Evolutionary conservation across 2,797 vertebrate genomes (phyloP).

Genomic region (Sternarchorhynchus goeldii): DNA sequence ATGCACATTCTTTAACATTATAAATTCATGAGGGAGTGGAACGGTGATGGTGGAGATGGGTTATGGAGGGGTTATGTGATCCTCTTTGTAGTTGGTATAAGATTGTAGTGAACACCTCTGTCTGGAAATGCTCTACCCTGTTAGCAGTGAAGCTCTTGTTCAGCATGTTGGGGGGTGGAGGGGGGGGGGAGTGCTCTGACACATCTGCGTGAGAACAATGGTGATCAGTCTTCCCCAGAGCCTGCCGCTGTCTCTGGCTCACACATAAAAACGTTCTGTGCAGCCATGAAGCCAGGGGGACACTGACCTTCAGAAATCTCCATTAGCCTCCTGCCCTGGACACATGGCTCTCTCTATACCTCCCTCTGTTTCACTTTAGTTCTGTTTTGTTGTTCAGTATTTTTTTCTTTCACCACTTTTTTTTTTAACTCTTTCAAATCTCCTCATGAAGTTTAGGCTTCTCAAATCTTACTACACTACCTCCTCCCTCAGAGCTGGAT

Average conservation of each 20-base stretch:
- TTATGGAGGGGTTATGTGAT: neutral
- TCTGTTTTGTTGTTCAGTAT: no score
- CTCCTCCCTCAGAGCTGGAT: no score
- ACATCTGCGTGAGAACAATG: conserved; percentile 58
- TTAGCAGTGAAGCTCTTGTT: conserved; percentile 45
- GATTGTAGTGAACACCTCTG: neutral
- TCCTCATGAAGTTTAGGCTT: no score
- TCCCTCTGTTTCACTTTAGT: neutral
- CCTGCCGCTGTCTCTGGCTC: conserved; percentile 30
- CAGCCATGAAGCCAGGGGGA: neutral
- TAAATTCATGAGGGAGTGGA: no score
- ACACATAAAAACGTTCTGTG: conserved; percentile 51
- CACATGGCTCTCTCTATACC: no score
- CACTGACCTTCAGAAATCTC: neutral
- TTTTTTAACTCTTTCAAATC: no score
- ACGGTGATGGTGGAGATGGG: no score
- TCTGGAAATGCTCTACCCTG: neutral
- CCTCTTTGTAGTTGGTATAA: neutral
- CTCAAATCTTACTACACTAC: no score
- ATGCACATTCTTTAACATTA: neutral
- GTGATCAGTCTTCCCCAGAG: conserved; percentile 37
- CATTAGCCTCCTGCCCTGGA: neutral
- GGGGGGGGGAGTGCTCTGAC: conserved; percentile 17
- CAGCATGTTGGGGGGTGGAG: neutral
- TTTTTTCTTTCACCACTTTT: no score